phyloP scores from a whole-genome alignment of 2,888 invertebrate genomes.

The Latrodectus hesperus region DNA sequence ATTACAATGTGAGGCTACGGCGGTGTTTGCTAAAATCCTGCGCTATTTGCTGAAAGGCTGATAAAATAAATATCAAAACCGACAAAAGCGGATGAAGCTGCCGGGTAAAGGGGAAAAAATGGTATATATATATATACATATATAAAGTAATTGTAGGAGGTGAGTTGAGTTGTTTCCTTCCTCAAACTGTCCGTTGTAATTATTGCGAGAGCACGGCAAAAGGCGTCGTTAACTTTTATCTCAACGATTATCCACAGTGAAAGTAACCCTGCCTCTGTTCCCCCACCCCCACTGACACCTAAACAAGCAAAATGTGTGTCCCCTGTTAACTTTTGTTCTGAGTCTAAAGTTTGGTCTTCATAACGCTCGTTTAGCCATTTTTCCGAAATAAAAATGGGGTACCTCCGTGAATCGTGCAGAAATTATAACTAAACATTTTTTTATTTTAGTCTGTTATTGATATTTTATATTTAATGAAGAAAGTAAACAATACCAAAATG shows the following conservation, averaged over 20 bases:
- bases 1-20: conserved; percentile 48
- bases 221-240: background rate
- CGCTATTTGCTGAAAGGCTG: conserved; percentile 53
- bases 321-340: too few species aligned
- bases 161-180: conserved; percentile 55
- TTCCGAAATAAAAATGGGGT: too few species aligned
- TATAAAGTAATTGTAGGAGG: conserved; percentile 13
- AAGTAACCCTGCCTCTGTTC: too few species aligned
- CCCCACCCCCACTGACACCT: too few species aligned
- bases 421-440: too few species aligned
- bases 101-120: background rate
- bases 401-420: too few species aligned
- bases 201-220: conserved; percentile 3
- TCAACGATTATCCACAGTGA: background rate
- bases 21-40: conserved; percentile 62
- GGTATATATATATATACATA: background rate
- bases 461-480: too few species aligned
- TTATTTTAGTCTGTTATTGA: too few species aligned
- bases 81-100: conserved; percentile 8
- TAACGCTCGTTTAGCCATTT: too few species aligned
- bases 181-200: conserved; percentile 44
- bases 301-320: too few species aligned
- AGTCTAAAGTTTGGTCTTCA: too few species aligned
- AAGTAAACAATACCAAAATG: too few species aligned
- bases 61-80: conserved; percentile 49